A percentile compares a stretch with the other conserved stretches of the same genome.
phyloP scores from a whole-genome alignment of 2,113 vertebrate genomes.

The Pimephales promelas region DNA sequence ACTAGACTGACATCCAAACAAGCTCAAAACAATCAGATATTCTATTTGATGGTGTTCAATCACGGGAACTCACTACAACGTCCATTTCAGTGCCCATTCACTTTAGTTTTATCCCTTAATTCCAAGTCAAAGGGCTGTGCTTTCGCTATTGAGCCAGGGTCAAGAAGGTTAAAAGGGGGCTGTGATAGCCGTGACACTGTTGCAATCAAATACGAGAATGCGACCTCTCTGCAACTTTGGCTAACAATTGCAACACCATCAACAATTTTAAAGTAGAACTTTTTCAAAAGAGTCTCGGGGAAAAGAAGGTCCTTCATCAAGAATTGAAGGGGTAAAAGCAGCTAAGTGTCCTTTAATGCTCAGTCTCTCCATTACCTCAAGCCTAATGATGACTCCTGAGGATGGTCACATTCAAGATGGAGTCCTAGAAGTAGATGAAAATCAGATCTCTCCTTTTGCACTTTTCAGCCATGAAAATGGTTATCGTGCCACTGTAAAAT shows the following conservation, averaged over 20 bases:
- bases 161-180: conserved; percentile 13
- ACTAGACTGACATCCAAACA: neutral
- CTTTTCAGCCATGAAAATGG: conserved; percentile 49
- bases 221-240: neutral
- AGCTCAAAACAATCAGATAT: neutral
- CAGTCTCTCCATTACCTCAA: conserved; percentile 19
- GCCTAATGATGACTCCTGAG: conserved; percentile 12
- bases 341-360: neutral
- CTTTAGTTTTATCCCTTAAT: conserved; percentile 29
- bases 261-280: neutral
- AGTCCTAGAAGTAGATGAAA: conserved; percentile 35
- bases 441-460: conserved; percentile 35
- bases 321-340: conserved; percentile 24
- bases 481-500: conserved; percentile 43
- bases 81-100: neutral
- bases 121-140: conserved; percentile 22
- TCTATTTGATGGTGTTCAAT: neutral
- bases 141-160: neutral
- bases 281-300: neutral
- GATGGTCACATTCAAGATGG: conserved; percentile 19
- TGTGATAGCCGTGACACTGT: neutral
- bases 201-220: neutral
- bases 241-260: neutral
- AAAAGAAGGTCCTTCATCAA: conserved; percentile 4
- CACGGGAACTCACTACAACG: neutral